phyloP scores from a whole-genome alignment of 1,140 invertebrate genomes.

The Carposina sasakii region DNA sequence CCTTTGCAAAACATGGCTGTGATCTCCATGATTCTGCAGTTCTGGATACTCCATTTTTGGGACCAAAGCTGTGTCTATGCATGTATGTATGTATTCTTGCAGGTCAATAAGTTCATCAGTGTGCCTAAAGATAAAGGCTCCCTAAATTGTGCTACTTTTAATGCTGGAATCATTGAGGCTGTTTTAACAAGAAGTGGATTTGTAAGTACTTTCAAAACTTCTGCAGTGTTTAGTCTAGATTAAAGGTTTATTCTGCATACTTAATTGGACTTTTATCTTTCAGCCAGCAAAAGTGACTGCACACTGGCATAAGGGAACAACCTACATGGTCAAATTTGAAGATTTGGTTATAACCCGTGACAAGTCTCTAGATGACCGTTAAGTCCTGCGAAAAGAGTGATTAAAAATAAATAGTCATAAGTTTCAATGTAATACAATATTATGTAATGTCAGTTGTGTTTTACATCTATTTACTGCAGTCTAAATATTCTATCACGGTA shows the following conservation, averaged over 20 bases:
- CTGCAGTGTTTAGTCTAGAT: background rate
- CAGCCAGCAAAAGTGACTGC: conserved; percentile 96
- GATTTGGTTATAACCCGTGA: conserved; percentile 94
- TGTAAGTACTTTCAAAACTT: conserved; percentile 80
- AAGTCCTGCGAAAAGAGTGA: conserved; percentile 35
- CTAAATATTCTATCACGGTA: conserved; percentile 76
- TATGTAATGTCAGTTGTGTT: background rate
- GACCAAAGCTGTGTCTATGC: background rate
- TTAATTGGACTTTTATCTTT: conserved; percentile 73
- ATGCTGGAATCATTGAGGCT: conserved; percentile 98
- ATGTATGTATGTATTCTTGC: conserved; percentile 16
- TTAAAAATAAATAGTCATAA: background rate
- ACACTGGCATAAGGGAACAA: conserved; percentile 99
- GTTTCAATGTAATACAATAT: background rate
- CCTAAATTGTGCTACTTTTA: conserved; percentile 98
- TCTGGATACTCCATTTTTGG: no score
- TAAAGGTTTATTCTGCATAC: background rate
- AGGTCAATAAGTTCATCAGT: conserved; percentile 95
- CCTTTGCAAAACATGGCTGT: no score
- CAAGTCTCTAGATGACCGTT: conserved; percentile 92
- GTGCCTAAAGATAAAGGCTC: conserved; percentile 98
- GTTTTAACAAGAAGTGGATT: conserved; percentile 95
- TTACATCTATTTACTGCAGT: conserved; percentile 22
- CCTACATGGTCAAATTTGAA: conserved; percentile 99
- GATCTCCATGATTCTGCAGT: no score